Evolutionary conservation across 2,113 vertebrate genomes (phyloP).

Genomic region (Seriola rivoliana): DNA sequence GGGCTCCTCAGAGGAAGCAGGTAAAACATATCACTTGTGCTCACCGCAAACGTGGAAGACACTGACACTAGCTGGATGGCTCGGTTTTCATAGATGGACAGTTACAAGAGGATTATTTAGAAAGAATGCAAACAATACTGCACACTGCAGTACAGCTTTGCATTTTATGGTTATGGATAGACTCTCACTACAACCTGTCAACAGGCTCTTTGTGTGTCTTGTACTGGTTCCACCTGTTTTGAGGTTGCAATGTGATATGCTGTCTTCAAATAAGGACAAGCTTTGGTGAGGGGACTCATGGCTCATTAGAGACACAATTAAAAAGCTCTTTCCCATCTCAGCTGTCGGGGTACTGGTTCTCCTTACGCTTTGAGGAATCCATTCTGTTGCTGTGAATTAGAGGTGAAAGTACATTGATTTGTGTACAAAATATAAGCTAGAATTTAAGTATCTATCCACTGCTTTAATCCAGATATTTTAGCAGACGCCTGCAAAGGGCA

Average conservation of each 20-base stretch:
- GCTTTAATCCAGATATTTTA: conserved; percentile 15
- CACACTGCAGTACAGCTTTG: conserved; percentile 13
- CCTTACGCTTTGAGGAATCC: conserved; percentile 1
- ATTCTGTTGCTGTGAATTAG: not conserved
- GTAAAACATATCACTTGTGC: conserved; percentile 34
- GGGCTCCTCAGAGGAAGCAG: conserved; percentile 7
- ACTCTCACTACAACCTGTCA: conserved; percentile 40
- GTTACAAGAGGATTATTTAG: conserved; percentile 1
- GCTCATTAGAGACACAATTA: not conserved
- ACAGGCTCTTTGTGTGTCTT: conserved; percentile 21
- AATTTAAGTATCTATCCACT: not conserved
- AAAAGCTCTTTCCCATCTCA: not conserved
- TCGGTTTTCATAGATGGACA: conserved; percentile 28
- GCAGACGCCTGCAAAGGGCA: conserved; percentile 11
- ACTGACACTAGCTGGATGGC: conserved; percentile 3
- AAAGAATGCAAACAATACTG: conserved; percentile 26
- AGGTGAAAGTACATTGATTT: not conserved
- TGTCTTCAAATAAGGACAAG: conserved; percentile 3
- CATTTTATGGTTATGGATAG: conserved; percentile 20
- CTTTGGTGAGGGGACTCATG: not conserved
- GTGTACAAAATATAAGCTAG: not conserved
- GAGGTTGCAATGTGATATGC: conserved; percentile 20
- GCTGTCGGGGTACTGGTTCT: not conserved
- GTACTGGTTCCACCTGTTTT: conserved; percentile 8
- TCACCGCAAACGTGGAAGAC: conserved; percentile 18